Conservation (phyloP, 1,140 invertebrate species). For the Ylistrum balloti region DNA sequence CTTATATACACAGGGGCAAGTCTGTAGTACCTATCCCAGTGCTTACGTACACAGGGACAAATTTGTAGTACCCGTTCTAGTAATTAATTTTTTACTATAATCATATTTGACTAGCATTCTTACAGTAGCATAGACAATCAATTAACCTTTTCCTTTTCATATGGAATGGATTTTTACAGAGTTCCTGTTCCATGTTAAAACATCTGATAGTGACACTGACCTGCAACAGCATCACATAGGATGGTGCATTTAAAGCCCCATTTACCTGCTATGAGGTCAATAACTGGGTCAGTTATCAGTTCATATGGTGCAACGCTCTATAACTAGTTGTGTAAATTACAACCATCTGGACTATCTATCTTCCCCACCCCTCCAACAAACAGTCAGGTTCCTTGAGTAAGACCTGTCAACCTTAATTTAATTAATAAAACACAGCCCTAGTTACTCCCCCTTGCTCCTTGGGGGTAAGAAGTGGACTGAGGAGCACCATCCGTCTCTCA, state of each 20-base stretch:
- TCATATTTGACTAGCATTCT: no score
- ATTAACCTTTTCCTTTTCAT: not conserved
- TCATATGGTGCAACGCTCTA: not conserved
- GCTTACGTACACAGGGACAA: no score
- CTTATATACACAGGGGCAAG: no score
- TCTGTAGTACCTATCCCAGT: no score
- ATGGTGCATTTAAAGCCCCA: not conserved
- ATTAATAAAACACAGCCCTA: not conserved
- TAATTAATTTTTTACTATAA: no score
- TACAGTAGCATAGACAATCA: not conserved
- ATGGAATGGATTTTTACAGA: no score
- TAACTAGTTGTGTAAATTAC: not conserved
- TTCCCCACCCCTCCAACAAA: not conserved
- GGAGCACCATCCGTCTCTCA: not conserved
- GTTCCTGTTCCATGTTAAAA: not conserved
- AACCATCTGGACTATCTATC: not conserved
- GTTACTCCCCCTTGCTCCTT: not conserved
- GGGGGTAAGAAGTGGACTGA: not conserved
- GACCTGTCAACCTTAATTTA: slow-evolving; percentile 21
- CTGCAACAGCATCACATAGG: not conserved
- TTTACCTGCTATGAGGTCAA: not conserved
- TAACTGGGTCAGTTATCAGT: not conserved
- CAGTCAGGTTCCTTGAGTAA: not conserved
- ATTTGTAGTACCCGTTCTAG: no score
- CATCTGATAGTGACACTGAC: not conserved